Evolutionary conservation across 1,140 invertebrate genomes (phyloP), one percentile per base, ranked within the genome.

Genomic region (Aricia agestis): DNA sequence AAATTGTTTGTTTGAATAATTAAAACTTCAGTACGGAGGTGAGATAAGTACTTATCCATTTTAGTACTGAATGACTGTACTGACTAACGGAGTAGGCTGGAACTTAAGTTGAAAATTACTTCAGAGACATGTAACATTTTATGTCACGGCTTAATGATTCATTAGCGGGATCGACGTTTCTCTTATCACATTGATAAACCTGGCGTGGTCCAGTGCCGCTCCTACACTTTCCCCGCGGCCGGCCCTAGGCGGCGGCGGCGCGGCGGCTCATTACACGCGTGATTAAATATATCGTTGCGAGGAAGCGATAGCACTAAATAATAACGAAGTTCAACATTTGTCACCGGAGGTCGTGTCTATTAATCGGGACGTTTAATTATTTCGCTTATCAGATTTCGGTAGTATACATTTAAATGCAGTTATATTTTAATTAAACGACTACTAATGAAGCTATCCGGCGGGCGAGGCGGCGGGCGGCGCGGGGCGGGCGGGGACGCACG

Each of bases 161-260:
- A 79, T 87, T 82, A 84, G 76, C 68, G 72, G 73, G 80, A 79
- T 78, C 76, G 80, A 80, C 80, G 78, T 89, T 90, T 90, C 86
- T 90, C 86, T 89, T 90, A 90, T 90, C 88, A 86, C 31, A 72
- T 85, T 87, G 86, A 90, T 90, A 89, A 89, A 88, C 85, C 83
- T 84, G 85, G 81, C 82, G 82, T 85, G 77, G 77, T 84, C 82
- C 77, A 76, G 77, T 80, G 78, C 81, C 86, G 79, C 86, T 78
- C 85, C 84, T 82, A 75, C 78, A 85, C 88, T 90, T 90, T 90
- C 88, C 59, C 18, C 4, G 18, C 17, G 10, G 10, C 59, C 59
- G 59, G 59, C 17, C 59, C 19, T 63, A 19, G 19, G 59, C 1
- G 19, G 19, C 6, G 57, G 15, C 13, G 15, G n/a, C 17, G n/a